These are phyloP conservation scores for Columba livia DNA, from an alignment of 2,113 vertebrate species.

Conservation along the genomic window DNA sequence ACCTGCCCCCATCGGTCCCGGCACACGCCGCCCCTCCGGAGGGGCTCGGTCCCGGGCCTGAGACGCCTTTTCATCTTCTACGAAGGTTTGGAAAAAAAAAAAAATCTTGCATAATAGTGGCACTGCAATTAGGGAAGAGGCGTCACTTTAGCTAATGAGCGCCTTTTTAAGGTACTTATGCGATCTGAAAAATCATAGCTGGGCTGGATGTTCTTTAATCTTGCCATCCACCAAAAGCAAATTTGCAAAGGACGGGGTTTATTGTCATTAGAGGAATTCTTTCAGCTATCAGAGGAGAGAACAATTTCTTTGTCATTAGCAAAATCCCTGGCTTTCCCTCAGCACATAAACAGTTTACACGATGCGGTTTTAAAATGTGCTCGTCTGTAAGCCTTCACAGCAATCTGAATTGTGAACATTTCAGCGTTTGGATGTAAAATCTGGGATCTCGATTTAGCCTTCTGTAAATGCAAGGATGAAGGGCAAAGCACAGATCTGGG, in stretches of 20 bases:
- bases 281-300: slow-evolving; percentile 19
- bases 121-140: slow-evolving; percentile 28
- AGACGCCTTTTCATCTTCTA: background rate
- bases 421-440: slow-evolving; percentile 64
- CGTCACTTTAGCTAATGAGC: slow-evolving; percentile 34
- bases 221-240: slow-evolving; percentile 26
- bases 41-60: background rate
- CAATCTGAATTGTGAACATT: slow-evolving; percentile 63
- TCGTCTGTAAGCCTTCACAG: slow-evolving; percentile 55
- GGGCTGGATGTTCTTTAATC: slow-evolving; percentile 33
- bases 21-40: background rate
- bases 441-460: slow-evolving; percentile 68
- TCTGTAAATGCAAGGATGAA: slow-evolving; percentile 69
- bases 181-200: slow-evolving; percentile 40
- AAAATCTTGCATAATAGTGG: background rate
- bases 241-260: slow-evolving; percentile 20
- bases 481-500: slow-evolving; percentile 71
- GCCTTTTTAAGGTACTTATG: slow-evolving; percentile 39
- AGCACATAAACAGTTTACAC: slow-evolving; percentile 51
- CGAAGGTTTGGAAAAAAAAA: background rate
- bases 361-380: slow-evolving; percentile 54
- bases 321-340: slow-evolving; percentile 36
- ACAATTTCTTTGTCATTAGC: slow-evolving; percentile 61
- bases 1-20: background rate
- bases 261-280: slow-evolving; percentile 47